phyloP scores from a whole-genome alignment of 2,113 vertebrate genomes.

The Apteryx mantelli region DNA sequence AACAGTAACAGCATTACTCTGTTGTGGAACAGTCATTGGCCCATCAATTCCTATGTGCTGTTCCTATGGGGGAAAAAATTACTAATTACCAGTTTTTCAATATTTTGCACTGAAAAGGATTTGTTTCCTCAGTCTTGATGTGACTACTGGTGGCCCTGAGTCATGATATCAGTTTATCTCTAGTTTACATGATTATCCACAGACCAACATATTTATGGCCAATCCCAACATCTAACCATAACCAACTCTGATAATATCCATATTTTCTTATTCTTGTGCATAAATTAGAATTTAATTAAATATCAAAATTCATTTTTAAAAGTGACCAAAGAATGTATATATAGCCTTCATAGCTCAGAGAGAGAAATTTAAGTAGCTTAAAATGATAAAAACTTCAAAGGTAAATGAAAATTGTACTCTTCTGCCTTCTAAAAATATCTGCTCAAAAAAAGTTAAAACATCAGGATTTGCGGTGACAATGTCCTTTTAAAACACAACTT shows the following conservation, averaged over 20 bases:
- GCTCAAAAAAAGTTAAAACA: not conserved
- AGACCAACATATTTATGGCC: not conserved
- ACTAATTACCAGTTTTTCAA: not conserved
- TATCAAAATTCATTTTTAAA: not conserved
- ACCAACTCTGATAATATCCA: not conserved
- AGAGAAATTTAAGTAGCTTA: not conserved
- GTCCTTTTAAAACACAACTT: not conserved
- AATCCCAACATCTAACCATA: not conserved
- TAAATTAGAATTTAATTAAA: not conserved
- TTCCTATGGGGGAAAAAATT: not conserved
- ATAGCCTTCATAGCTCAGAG: not conserved
- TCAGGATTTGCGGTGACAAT: not conserved
- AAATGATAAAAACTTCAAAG: not conserved
- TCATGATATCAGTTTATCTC: not conserved
- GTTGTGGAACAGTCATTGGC: not conserved
- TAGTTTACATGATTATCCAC: not conserved
- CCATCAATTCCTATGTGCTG: not conserved
- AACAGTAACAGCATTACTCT: not conserved
- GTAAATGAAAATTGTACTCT: not conserved
- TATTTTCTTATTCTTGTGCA: not conserved
- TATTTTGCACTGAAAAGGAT: not conserved
- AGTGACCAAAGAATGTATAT: not conserved
- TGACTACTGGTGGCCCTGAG: not conserved
- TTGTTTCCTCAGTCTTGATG: not conserved
- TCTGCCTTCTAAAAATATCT: not conserved